Base-by-base conservation (phyloP, 64 coral and sea anemone genomes). In the Actinia tenebrosa region DNA sequence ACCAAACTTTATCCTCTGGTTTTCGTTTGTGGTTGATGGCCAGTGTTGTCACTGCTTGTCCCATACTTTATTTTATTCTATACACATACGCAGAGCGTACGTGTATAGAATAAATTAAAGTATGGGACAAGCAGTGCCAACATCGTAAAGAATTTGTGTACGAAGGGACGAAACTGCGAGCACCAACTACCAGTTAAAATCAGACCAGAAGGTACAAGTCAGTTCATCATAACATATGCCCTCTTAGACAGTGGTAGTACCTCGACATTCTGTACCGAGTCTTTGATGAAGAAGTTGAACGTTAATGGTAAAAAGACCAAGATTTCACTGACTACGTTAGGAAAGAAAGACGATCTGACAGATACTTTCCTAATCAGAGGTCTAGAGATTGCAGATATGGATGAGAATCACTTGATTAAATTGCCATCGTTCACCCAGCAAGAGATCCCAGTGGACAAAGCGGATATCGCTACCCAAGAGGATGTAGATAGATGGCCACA, bases 201-300 rank as follows among this genome's bases (percentile, higher is more conserved):
- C 9, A 79, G 87, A 56, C 56, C 71, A 25, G 77, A 86, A 30
- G 80, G 66, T 26, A 71, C 66, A 71, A 78, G 37, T 56, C 2
- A 25, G 16, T 77, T 77, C n/a, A 50, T 61, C 27, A 60, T 10
- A 22, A 82, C 78, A 0, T 88, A 88, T 20, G 87, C 58, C 44
- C 78, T 88, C 13, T 55, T 82, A 55, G 86, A 88, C 86, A 88
- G 54, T 80, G 77, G 75, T 10, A 88, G 86, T 18, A 88, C n/a
- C 79, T 63, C 86, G 4, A 79, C 52, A 14, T 88, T 88, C 16
- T 88, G 86, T 18, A 88, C 54, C 5, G 77, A 88, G 72, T 45
- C 64, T 55, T 11, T 55, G 53, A 55, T 55, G 53, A 55, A 64
- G 19, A 14, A 64, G 61, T 71, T 88, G 15, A 25, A 71, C 15